These are phyloP conservation scores for Calyptommatus sinebrachiatus DNA, from an alignment of 2,113 vertebrate genomes.

Conservation along the genomic window DNA sequence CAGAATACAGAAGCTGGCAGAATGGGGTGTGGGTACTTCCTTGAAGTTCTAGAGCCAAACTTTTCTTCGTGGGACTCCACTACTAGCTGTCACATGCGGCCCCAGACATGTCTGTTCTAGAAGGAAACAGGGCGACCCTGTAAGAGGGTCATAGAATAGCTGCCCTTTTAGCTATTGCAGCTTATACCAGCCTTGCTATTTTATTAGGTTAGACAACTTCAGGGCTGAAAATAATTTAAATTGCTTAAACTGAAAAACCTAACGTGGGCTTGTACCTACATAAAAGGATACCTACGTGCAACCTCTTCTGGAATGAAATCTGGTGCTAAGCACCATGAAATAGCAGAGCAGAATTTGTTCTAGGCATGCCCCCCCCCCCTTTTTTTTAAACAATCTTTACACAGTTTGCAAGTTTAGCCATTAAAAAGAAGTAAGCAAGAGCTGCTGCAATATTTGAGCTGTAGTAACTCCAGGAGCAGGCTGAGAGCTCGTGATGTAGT, in stretches of 20 bases:
- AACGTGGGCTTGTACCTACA: background rate
- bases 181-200: background rate
- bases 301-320: background rate
- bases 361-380: background rate
- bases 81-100: too few relatives aligned
- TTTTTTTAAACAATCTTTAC: background rate
- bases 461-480: background rate
- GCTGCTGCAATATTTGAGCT: fast-evolving
- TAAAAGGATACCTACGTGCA: background rate
- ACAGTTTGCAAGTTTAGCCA: too few relatives aligned
- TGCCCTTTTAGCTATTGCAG: too few relatives aligned
- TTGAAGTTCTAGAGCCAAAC: background rate
- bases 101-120: too few relatives aligned
- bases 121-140: background rate
- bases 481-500: background rate
- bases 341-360: background rate
- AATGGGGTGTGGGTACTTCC: background rate
- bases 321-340: background rate
- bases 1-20: background rate
- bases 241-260: constrained; percentile 9
- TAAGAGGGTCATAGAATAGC: too few relatives aligned
- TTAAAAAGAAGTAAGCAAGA: background rate
- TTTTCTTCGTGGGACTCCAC: too few relatives aligned
- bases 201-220: background rate
- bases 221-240: background rate